Conservation (phyloP, 2,113 vertebrate species). For the Myanophis thanlyinensis region DNA sequence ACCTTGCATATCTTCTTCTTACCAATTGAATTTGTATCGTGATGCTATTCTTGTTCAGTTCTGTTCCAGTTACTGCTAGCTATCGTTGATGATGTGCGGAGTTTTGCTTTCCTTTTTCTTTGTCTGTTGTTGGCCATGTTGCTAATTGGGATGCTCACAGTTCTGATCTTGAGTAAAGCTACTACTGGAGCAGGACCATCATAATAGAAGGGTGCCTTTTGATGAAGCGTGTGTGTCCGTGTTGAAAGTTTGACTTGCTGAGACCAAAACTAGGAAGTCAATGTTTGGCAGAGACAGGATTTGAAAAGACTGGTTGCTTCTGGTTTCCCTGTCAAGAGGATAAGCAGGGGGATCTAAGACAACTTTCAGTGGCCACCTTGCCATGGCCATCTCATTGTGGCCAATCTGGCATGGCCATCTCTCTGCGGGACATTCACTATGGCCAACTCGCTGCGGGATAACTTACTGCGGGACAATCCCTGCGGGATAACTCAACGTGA, state of each 20-base stretch:
- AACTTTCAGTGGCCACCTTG: neutral
- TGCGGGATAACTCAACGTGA: neutral
- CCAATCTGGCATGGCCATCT: neutral
- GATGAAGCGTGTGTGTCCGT: neutral
- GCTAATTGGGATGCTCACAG: neutral
- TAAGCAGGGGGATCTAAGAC: neutral
- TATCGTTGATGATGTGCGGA: conserved; percentile 19
- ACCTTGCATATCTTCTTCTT: conserved; percentile 28
- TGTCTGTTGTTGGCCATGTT: neutral
- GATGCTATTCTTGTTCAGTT: conserved; percentile 36
- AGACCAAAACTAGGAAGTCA: neutral
- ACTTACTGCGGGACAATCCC: neutral
- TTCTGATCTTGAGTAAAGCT: conserved; percentile 28
- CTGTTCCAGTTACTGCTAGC: conserved; percentile 2
- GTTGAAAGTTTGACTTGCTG: neutral
- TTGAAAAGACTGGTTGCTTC: too few species aligned
- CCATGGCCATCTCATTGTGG: neutral
- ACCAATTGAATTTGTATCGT: conserved; percentile 6
- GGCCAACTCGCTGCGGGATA: neutral
- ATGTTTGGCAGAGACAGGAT: neutral
- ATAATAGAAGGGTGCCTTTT: conserved; percentile 58
- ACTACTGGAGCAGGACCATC: conserved; percentile 11
- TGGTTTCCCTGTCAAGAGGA: neutral
- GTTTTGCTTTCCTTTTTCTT: conserved; percentile 11
- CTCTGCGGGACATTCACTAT: neutral